Evolutionary conservation across 2,888 invertebrate genomes (phyloP).

Genomic region (Pristionchus maxplancki): DNA sequence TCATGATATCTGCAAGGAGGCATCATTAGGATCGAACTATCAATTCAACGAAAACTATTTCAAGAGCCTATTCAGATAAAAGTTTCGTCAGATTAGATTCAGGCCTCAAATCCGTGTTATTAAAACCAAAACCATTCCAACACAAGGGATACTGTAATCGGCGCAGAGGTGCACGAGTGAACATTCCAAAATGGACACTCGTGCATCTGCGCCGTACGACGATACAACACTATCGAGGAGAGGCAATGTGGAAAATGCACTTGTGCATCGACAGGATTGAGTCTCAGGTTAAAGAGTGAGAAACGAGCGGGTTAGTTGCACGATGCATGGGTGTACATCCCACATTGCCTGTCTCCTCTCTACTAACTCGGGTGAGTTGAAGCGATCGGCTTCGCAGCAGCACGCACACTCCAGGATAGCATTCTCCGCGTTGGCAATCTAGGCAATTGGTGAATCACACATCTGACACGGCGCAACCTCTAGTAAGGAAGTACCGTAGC

Average conservation of each 20-base stretch:
- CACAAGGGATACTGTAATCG: background rate
- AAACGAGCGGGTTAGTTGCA: background rate
- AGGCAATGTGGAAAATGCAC: conserved; percentile 25
- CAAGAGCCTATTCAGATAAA: background rate
- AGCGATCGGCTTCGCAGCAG: background rate
- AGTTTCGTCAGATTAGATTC: background rate
- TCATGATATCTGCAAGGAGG: background rate
- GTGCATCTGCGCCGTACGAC: conserved; percentile 7
- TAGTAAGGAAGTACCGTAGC: background rate
- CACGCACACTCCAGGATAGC: background rate
- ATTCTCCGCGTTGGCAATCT: background rate
- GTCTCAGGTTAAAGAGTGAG: background rate
- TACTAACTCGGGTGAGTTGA: conserved; percentile 11
- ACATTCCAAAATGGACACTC: background rate
- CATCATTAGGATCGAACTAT: background rate
- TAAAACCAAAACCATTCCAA: background rate
- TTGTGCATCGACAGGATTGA: background rate
- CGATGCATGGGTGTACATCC: background rate
- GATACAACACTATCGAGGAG: conserved; percentile 13
- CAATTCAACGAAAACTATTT: background rate
- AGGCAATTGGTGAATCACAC: conserved; percentile 36
- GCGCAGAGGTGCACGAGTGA: background rate
- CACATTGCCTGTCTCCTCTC: conserved; percentile 26
- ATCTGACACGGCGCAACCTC: conserved; percentile 5
- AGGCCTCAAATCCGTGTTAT: background rate